Base-by-base conservation (phyloP, 2,113 vertebrate genomes). In the Cyanocitta stelleri region DNA sequence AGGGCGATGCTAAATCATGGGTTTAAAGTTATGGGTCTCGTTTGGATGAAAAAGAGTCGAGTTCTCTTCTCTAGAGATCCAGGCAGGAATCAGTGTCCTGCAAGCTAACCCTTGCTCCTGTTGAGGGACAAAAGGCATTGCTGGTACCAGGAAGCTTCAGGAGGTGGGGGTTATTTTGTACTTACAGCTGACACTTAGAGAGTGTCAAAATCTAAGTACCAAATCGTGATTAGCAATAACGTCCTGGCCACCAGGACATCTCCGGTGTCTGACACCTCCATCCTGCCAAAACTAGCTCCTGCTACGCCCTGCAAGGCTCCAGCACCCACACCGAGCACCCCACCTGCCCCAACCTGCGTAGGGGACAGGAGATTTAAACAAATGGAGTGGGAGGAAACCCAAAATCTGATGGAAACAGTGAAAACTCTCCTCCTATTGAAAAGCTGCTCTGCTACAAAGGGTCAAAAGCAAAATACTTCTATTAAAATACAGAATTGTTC, bases 401-500 rank as follows among this genome's bases (percentile, higher is more conserved):
- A 21, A 68, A 80, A 73, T 56, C n/a, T 35, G 49, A 37, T 49
- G 35, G 51, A 56, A 87, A 35, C 71, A 49, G 44, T 43, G 4
- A 12, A 89, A 88, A 58, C 35, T 86, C 83, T 56, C 23, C 67
- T 41, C 37, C 55, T 89, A 23, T 16, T 37, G 35, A 37, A 37
- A 27, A 37, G 75, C 43, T 77, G 73, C 75, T 76, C 63, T 58
- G 51, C 20, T 62, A 71, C 3, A 1, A 30, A 12, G n/a, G 72
- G 71, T 90, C 55, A 62, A 94, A 85, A 89, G 69, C 63, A 64
- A 81, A 85, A 80, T 54, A 37, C 35, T 89, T 75, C 35, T 52
- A 67, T 75, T 93, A 79, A 86, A 88, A 86, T 9, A 76, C 23
- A 9, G 16, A 61, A 73, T 56, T 75, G 79, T 48, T 85, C 76